These are phyloP conservation scores for Solenodon paradoxus DNA, from an alignment of 2,113 vertebrate genomes.

Conservation along the genomic window DNA sequence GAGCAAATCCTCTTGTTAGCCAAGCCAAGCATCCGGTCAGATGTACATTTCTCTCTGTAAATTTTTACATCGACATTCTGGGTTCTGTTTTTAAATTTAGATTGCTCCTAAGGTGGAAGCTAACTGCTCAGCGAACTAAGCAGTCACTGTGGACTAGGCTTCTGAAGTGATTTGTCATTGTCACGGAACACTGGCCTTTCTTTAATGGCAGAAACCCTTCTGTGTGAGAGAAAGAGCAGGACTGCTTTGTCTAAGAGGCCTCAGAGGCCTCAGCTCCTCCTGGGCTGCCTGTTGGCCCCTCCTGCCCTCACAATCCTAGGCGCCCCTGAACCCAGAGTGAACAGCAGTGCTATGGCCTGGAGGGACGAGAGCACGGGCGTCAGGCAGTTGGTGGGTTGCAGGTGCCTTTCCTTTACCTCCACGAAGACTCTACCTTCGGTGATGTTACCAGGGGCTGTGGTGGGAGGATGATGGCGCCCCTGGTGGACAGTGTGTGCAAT, in stretches of 20 bases:
- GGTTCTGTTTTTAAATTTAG: background rate
- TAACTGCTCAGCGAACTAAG: background rate
- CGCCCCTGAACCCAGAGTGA: background rate
- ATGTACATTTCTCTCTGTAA: background rate
- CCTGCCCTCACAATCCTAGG: background rate
- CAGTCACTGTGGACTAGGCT: background rate
- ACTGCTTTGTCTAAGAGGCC: too few species aligned
- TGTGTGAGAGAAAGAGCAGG: background rate
- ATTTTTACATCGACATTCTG: background rate
- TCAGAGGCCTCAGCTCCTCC: background rate
- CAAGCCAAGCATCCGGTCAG: fast-evolving
- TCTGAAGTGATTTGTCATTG: too few species aligned
- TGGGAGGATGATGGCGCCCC: background rate
- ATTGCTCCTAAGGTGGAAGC: background rate
- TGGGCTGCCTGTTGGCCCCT: background rate
- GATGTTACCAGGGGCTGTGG: background rate
- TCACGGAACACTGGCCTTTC: background rate
- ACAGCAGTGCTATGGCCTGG: background rate
- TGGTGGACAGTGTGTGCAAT: background rate
- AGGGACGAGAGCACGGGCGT: background rate
- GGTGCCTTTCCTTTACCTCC: background rate
- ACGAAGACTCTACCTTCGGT: background rate
- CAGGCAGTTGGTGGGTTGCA: background rate
- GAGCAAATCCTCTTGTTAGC: background rate
- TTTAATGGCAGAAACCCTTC: background rate